Evolutionary conservation across 2,888 invertebrate genomes (phyloP), one percentile per base, ranked within the genome.

Genomic region (Archips xylosteana): DNA sequence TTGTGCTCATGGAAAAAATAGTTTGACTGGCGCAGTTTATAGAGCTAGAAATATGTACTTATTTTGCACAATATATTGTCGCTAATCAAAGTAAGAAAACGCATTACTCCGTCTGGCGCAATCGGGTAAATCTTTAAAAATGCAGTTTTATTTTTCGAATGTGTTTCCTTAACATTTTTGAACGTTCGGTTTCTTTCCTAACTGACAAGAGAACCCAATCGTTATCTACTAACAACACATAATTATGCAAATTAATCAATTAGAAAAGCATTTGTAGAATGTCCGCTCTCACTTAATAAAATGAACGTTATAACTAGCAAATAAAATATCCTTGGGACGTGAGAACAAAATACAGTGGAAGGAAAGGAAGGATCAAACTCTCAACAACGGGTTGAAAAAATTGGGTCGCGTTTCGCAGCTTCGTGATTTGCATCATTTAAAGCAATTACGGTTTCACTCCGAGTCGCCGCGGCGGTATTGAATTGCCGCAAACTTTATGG

Each of bases 341-440:
- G 23, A 32, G 3, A 23, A 32, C 5, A 57, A 57, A 57, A 36
- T 9, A 8, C 39, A 12, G 23, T 23, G 23, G 13, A 13, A 66
- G 15, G 15, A 66, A 66, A 39, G 8, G 6, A 23, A 57, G 49
- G 49, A 49, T 49, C n/a, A 49, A 49, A 49, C 6, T 5, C 57
- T 32, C 12, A 57, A 32, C 57, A 32, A 57, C 32, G 6, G 57
- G 23, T 54, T 54, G 12, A 66, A 12, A 66, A 54, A 66, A 66
- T 57, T 39, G n/a, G 66, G 54, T 66, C 66, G 66, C 32, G 54
- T 39, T 66, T 42, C 42, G 8, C 42, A 36, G 54, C 57, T 57
- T 66, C 66, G 66, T 66, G 66, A 66, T 39, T 66, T 66, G 66
- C 66, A 57, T 51, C 66, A 66, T 66, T 62, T 39, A 66, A 66